phyloP scores from a whole-genome alignment of 2,797 vertebrate genomes.

The Sebastes itinus region DNA sequence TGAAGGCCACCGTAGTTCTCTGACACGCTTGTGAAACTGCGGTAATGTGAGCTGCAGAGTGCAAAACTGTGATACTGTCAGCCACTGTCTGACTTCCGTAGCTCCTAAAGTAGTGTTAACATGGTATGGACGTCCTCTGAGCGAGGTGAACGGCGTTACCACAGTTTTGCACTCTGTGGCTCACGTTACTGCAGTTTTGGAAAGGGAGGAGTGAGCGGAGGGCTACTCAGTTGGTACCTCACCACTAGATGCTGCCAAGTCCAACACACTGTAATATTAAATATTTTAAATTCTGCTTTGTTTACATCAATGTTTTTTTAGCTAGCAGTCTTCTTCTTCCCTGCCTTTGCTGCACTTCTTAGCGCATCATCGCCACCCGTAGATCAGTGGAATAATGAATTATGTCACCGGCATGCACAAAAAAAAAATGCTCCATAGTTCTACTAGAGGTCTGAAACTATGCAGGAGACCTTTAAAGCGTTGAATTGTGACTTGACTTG shows the following conservation, averaged over 20 bases:
- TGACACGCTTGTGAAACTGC: no score
- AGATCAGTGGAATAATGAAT: neutral
- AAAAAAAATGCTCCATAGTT: rapidly evolving
- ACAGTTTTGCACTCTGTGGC: rapidly evolving
- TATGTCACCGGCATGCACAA: neutral
- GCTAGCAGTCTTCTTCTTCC: neutral
- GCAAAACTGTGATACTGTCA: no score
- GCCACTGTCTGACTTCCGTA: no score
- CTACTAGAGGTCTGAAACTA: neutral
- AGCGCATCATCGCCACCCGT: neutral
- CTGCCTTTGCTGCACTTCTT: neutral
- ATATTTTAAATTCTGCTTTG: neutral
- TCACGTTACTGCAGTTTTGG: rapidly evolving
- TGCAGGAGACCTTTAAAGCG: neutral
- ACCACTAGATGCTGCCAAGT: no score
- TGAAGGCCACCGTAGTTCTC: no score
- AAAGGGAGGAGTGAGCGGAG: no score
- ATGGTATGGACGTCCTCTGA: no score
- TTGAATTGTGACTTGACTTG: neutral
- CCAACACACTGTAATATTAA: rapidly evolving
- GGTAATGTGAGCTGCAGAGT: no score
- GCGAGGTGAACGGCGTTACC: rapidly evolving
- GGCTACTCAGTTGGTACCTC: no score
- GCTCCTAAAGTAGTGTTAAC: no score
- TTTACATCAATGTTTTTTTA: neutral